phyloP scores from a whole-genome alignment of 2,888 invertebrate genomes.

The Orthosia gracilis region DNA sequence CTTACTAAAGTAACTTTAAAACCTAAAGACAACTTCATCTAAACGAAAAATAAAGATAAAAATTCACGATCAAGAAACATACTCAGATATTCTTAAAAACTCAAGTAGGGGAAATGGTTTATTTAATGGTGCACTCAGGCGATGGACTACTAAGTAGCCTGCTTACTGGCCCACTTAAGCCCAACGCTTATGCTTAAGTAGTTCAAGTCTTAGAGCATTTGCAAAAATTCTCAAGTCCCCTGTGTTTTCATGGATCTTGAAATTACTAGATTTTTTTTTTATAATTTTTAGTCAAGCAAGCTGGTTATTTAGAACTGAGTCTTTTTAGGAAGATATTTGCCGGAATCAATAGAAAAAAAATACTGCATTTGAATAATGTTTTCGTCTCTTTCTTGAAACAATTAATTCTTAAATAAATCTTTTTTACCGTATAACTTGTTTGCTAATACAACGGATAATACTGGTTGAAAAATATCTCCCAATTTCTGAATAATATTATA shows the following conservation, averaged over 20 bases:
- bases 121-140: constrained; percentile 66
- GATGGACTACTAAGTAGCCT: constrained; percentile 65
- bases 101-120: constrained; percentile 59
- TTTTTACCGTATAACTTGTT: no score
- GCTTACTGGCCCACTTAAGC: constrained; percentile 64
- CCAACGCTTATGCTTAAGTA: constrained; percentile 61
- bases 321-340: no score
- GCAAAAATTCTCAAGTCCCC: constrained; percentile 39
- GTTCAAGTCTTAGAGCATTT: constrained; percentile 46
- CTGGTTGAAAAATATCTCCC: no score
- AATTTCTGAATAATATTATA: no score
- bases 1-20: not conserved
- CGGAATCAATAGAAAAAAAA: not conserved
- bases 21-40: not conserved
- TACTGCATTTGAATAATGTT: not conserved
- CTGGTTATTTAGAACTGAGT: not conserved
- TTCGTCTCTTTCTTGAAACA: not conserved
- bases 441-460: no score
- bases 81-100: constrained; percentile 61
- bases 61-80: constrained; percentile 48
- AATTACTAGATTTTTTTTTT: constrained; percentile 5
- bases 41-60: constrained; percentile 16
- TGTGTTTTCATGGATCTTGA: constrained; percentile 28
- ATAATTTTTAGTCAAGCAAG: not conserved
- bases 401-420: not conserved